These are phyloP conservation scores for Diadophis punctatus DNA, from an alignment of 2,113 vertebrate genomes.

Conservation along the genomic window DNA sequence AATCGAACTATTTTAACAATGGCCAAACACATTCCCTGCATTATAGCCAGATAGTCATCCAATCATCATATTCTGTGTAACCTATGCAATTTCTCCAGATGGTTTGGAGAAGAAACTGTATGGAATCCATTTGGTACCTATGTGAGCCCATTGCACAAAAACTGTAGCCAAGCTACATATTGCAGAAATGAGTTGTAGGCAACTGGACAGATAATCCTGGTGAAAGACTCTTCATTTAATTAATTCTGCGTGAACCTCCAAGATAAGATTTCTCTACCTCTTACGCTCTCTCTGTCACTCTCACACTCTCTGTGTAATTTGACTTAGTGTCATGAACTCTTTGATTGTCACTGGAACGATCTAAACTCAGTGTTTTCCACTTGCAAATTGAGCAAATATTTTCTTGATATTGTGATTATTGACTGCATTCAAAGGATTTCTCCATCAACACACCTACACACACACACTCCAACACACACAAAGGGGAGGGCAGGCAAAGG, in stretches of 20 bases:
- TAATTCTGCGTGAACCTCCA: neutral
- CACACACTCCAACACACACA: neutral
- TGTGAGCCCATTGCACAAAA: neutral
- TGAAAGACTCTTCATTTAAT: neutral
- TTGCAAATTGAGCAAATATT: neutral
- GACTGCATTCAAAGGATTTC: neutral
- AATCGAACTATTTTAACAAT: neutral
- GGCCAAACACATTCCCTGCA: neutral
- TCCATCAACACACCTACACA: neutral
- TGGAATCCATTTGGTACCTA: neutral
- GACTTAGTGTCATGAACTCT: neutral
- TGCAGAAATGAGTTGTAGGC: neutral
- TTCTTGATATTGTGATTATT: accelerated
- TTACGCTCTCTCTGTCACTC: neutral
- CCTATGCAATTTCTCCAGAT: neutral
- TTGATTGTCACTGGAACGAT: neutral
- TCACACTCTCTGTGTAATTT: neutral
- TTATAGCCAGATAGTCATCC: neutral
- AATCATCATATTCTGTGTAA: neutral
- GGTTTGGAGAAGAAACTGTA: neutral
- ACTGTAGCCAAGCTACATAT: neutral
- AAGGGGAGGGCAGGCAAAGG: neutral
- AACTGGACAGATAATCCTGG: neutral
- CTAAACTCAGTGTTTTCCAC: neutral
- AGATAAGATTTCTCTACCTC: neutral